Evolutionary conservation across 1,140 invertebrate genomes (phyloP), one percentile per base, ranked within the genome.

Genomic region (Drosophila lowei): DNA sequence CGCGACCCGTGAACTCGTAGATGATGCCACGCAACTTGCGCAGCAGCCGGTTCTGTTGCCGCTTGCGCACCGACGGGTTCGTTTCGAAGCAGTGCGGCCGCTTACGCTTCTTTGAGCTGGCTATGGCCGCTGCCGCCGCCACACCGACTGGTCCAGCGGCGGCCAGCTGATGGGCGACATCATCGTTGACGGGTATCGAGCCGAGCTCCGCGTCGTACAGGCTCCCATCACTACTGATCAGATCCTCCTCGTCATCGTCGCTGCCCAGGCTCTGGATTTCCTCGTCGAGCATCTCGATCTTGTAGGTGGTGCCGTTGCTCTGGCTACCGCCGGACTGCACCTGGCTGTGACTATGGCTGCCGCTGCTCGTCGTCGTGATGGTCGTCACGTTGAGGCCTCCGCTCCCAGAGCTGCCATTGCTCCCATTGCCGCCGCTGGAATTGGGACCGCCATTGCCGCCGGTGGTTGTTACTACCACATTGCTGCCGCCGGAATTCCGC

Each of bases 1-100:
- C 98, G 65, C 98, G 93, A 0, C 97, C 98, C 48, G 98, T 97
- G 92, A 99, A 99, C 92, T 99, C 98, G 90, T 99, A 98, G 90
- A 99, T 99, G 9, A 97, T 97, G 96, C 98, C 95, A 95, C 98
- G 91, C 62, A 98, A 93, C 93, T 97, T 97, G 73, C 96, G 94
- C 47, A 99, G 92, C 68, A 99, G 92, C 84, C 98, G 94, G 89
- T 99, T 99, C 92, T 99, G 98, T 92, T 99, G 98, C 63, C 98
- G 93, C 92, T 99, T 99, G 72, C 98, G 93, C 56, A 99, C 97
- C 43, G 98, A 99, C 6, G 98, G 98, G 94, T 99, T 99, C 54
- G 98, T 99, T 93, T 99, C 98, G 92, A 99, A 99, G 80, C 97
- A 97, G 92, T 99, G 98, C 34, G 97, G 97, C 80, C 98, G 93